A percentile compares a stretch with the other conserved stretches of the same genome.
Evolutionary conservation across 2,113 vertebrate genomes (phyloP).

Genomic region (Athene cunicularia): DNA sequence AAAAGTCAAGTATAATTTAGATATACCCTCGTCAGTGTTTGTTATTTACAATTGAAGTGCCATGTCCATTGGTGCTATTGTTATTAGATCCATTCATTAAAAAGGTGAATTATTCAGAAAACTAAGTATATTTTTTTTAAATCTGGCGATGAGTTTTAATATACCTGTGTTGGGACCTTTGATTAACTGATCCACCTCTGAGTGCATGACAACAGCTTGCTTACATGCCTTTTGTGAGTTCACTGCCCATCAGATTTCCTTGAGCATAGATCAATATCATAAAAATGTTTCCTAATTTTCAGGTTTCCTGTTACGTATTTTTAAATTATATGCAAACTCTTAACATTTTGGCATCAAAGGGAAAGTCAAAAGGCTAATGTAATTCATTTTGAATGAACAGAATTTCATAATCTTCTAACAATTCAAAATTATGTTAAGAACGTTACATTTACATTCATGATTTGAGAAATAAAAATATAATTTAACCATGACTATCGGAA

Average conservation of each 20-base stretch:
- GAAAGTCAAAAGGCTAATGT: constrained; percentile 68
- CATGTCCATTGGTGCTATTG: background rate
- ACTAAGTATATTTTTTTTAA: background rate
- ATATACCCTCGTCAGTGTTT: background rate
- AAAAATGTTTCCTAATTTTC: background rate
- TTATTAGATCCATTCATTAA: background rate
- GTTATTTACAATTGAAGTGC: background rate
- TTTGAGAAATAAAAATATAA: constrained; percentile 67
- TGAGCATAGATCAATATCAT: background rate
- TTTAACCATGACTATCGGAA: constrained; percentile 25
- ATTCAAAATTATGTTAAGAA: constrained; percentile 47
- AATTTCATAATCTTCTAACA: constrained; percentile 58
- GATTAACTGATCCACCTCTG: background rate
- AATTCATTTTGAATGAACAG: constrained; percentile 69
- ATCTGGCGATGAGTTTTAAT: background rate
- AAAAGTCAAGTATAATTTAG: background rate
- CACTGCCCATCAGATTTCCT: background rate
- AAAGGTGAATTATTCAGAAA: background rate
- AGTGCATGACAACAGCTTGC: background rate
- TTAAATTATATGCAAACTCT: constrained; percentile 14
- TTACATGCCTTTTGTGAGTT: background rate
- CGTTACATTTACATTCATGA: constrained; percentile 60
- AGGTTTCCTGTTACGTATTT: background rate
- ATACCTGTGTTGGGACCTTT: background rate
- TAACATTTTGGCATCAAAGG: constrained; percentile 46